These are phyloP conservation scores for Hypercompe scribonia DNA, from an alignment of 2,888 invertebrate species.

Conservation along the genomic window DNA sequence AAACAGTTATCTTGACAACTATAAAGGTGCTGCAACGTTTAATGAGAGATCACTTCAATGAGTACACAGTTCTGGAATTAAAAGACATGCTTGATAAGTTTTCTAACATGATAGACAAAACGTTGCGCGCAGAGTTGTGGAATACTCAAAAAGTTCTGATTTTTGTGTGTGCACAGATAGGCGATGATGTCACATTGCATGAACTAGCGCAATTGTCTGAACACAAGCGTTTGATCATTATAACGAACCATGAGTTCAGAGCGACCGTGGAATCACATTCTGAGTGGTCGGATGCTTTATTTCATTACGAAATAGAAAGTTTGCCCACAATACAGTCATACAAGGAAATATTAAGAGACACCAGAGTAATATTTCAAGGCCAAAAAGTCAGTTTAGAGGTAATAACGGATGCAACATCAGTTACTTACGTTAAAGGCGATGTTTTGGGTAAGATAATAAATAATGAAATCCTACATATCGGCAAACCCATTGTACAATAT, in stretches of 20 bases:
- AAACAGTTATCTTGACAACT: slow-evolving; percentile 19
- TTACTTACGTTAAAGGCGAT: slow-evolving; percentile 18
- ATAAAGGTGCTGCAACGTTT: slow-evolving; percentile 27
- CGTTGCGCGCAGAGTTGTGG: slow-evolving; percentile 1
- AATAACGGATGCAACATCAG: slow-evolving; percentile 14
- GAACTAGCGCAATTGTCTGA: not conserved
- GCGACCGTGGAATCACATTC: slow-evolving; percentile 16
- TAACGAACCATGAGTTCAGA: not conserved
- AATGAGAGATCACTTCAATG: not conserved
- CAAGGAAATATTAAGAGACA: slow-evolving; percentile 8
- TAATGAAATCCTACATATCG: slow-evolving; percentile 22
- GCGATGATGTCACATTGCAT: not conserved
- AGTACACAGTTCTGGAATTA: slow-evolving; percentile 4
- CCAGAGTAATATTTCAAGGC: slow-evolving; percentile 30
- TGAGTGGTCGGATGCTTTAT: not conserved
- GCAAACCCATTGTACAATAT: slow-evolving; percentile 22
- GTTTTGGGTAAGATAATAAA: slow-evolving; percentile 22
- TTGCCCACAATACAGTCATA: slow-evolving; percentile 19
- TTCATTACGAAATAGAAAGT: slow-evolving; percentile 12
- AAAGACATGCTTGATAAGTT: not conserved
- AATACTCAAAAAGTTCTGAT: slow-evolving; percentile 6
- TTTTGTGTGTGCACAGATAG: not conserved
- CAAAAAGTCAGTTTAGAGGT: slow-evolving; percentile 14
- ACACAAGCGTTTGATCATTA: slow-evolving; percentile 4
- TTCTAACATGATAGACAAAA: not conserved